phyloP scores from a whole-genome alignment of 2,888 invertebrate genomes.

The Phragmatobia fuliginosa region DNA sequence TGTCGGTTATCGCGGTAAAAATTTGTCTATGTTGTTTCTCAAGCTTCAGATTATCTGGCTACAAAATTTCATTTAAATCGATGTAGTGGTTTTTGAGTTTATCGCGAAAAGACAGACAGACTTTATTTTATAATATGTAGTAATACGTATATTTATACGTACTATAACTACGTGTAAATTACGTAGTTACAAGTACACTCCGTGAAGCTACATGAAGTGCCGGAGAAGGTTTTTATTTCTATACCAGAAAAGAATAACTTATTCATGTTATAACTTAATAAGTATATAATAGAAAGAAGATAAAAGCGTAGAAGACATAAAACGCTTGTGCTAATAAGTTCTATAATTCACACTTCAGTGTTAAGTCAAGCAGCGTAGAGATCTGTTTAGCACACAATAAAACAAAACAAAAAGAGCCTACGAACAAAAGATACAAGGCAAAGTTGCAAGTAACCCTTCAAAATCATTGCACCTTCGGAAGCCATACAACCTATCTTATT shows the following conservation, averaged over 20 bases:
- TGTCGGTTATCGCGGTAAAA: too few relatives aligned
- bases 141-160: background rate
- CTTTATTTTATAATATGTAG: too few relatives aligned
- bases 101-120: too few relatives aligned
- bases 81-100: too few relatives aligned
- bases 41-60: too few relatives aligned
- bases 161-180: too few relatives aligned
- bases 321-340: conserved; percentile 1
- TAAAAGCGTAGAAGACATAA: background rate
- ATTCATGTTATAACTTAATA: too few relatives aligned
- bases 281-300: too few relatives aligned
- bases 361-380: background rate
- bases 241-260: background rate
- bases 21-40: too few relatives aligned
- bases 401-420: conserved; percentile 1
- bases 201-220: background rate
- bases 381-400: background rate
- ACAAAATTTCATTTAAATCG: too few relatives aligned
- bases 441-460: conserved; percentile 47
- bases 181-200: too few relatives aligned
- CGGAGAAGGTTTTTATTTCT: background rate
- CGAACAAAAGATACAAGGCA: conserved; percentile 20
- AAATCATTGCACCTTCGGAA: conserved; percentile 52
- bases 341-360: background rate
- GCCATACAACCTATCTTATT: conserved; percentile 62